Base-by-base conservation (phyloP, 1,140 invertebrate species). In the Thaumetopoea pityocampa region DNA sequence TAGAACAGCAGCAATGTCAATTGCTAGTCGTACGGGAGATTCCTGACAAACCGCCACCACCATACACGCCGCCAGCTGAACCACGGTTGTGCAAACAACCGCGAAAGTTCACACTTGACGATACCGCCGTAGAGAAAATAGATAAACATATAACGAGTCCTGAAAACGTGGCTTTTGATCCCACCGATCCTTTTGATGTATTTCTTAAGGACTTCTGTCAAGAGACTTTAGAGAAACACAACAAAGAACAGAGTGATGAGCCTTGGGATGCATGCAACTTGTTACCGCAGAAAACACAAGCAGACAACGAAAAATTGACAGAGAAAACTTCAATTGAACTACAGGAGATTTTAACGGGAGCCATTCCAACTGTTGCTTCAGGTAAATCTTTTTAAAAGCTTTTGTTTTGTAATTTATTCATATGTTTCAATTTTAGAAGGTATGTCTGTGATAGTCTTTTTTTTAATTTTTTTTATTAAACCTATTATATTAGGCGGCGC, bases 21-120 rank as follows among this genome's bases (percentile, higher is more conserved):
- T 12, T 80, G 28, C 36, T 83, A 12, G 72, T 67, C 0, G 67
- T 83, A 0, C 57, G 79, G 0, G 76, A 80, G 50, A 83, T 83
- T 47, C 79, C 79, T 1, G 79, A 83, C 48, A 83, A 83, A 26
- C 79, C 79, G 0, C 79, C 79, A 5, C 79, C 79, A 0, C 79
- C 79, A 0, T 83, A 83, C 57, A 83, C 67, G 3, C 79, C 79
- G n/a, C 79, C 79, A 2, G 37, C 53, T 8, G 74, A 71, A 16
- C 23, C 57, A 0, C 36, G 64, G 17, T 18, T 45, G 1, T 51
- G 63, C 0, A 71, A 63, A 50, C 44, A 44, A 2, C 57, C 66
- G 2, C 50, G 60, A 5, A 62, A 57, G 35, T 82, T 67, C 45
- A 14, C 34, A 16, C 27, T 57, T 1, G 71, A 74, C 8, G 50